These are phyloP conservation scores for Papilio helenus DNA, from an alignment of 1,140 invertebrate species.

Conservation along the genomic window DNA sequence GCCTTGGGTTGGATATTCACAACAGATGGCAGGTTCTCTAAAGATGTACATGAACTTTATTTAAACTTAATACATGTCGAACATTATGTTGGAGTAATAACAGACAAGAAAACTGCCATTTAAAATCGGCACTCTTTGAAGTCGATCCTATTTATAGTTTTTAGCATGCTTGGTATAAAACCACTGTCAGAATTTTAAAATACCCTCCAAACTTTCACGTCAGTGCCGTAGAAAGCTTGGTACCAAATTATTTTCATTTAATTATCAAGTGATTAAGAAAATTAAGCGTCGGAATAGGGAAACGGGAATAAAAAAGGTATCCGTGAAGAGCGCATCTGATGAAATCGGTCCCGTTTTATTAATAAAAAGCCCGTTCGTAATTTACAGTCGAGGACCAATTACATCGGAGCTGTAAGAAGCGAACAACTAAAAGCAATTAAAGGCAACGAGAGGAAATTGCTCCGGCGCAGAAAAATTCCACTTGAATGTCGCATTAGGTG, in stretches of 20 bases:
- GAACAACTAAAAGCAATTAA: slow-evolving; percentile 38
- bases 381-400: slow-evolving; percentile 32
- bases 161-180: background rate
- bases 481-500: slow-evolving; percentile 8
- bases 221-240: background rate
- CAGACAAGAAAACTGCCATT: background rate
- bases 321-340: slow-evolving; percentile 14
- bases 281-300: slow-evolving; percentile 3
- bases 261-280: slow-evolving; percentile 21
- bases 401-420: slow-evolving; percentile 19
- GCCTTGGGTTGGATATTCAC: background rate
- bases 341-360: slow-evolving; percentile 33
- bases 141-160: background rate
- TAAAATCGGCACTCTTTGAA: background rate
- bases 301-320: slow-evolving; percentile 12
- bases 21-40: background rate
- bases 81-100: background rate
- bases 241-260: background rate
- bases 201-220: background rate
- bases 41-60: background rate
- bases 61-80: background rate
- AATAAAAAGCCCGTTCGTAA: slow-evolving; percentile 28
- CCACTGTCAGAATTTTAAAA: slow-evolving; percentile 5
- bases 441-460: slow-evolving; percentile 26
- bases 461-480: slow-evolving; percentile 12